A percentile compares a stretch with the other conserved stretches of the same genome.
These are phyloP conservation scores for Schlechtendalia chinensis DNA, from an alignment of 1,140 invertebrate species.

Conservation along the genomic window DNA sequence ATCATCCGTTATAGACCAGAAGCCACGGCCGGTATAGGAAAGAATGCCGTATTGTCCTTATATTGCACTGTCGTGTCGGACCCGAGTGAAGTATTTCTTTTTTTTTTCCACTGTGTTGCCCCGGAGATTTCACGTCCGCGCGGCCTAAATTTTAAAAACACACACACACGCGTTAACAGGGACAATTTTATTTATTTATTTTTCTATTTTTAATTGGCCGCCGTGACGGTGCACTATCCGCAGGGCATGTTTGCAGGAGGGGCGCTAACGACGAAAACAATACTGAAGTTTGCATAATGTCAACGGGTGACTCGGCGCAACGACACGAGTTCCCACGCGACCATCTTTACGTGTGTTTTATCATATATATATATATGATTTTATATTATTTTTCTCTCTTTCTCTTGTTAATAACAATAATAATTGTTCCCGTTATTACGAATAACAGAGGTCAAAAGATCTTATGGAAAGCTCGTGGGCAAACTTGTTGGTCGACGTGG, in stretches of 20 bases:
- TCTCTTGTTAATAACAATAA: background rate
- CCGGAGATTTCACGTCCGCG: constrained; percentile 15
- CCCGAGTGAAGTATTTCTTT: background rate
- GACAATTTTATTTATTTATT: background rate
- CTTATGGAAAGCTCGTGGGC: background rate
- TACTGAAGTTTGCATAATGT: constrained; percentile 7
- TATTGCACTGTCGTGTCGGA: background rate
- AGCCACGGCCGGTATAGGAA: background rate
- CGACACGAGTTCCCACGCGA: background rate
- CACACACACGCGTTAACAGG: background rate
- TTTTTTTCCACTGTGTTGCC: background rate
- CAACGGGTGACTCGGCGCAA: background rate
- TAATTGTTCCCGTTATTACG: background rate
- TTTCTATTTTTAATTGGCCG: background rate
- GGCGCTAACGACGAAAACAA: constrained; percentile 13
- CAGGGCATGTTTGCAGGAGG: background rate
- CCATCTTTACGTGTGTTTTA: background rate
- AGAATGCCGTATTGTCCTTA: constrained; percentile 47
- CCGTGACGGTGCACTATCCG: background rate
- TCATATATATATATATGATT: background rate
- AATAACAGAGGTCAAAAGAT: constrained; percentile 11
- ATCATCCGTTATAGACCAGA: constrained; percentile 30
- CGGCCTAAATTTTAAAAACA: constrained; percentile 18
- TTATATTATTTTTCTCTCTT: no score
- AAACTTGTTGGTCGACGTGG: constrained; percentile 17